Evolutionary conservation across 2,797 vertebrate genomes (phyloP).

Genomic region (Propithecus deckenii): DNA sequence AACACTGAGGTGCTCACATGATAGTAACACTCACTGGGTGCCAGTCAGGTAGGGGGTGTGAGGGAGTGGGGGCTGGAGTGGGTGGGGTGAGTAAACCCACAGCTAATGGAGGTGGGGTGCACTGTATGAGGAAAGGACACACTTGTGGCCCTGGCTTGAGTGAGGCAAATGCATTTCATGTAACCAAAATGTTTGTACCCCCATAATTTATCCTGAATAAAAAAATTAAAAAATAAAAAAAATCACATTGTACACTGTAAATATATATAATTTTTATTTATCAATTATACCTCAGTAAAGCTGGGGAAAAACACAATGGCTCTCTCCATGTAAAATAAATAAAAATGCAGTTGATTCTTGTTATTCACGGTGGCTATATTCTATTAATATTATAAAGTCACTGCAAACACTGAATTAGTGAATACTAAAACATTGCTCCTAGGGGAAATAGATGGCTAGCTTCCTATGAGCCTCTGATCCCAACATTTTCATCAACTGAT

Average conservation of each 20-base stretch:
- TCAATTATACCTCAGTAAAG: not conserved
- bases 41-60: too few relatives aligned
- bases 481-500: not conserved
- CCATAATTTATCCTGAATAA: too few relatives aligned
- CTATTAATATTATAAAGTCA: not conserved
- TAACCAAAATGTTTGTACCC: too few relatives aligned
- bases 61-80: too few relatives aligned
- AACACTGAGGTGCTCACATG: too few relatives aligned
- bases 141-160: too few relatives aligned
- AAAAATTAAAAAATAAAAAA: too few relatives aligned
- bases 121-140: too few relatives aligned
- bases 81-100: too few relatives aligned
- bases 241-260: not conserved
- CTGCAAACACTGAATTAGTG: not conserved
- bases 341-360: not conserved
- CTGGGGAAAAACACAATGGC: not conserved
- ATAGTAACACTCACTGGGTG: too few relatives aligned
- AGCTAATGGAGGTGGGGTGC: too few relatives aligned
- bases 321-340: not conserved
- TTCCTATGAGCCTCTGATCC: not conserved
- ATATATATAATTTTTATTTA: not conserved
- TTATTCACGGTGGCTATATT: not conserved
- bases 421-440: not conserved
- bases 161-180: too few relatives aligned
- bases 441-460: not conserved